phyloP scores from a whole-genome alignment of 2,113 vertebrate species.

The Megaceryle maxima region DNA sequence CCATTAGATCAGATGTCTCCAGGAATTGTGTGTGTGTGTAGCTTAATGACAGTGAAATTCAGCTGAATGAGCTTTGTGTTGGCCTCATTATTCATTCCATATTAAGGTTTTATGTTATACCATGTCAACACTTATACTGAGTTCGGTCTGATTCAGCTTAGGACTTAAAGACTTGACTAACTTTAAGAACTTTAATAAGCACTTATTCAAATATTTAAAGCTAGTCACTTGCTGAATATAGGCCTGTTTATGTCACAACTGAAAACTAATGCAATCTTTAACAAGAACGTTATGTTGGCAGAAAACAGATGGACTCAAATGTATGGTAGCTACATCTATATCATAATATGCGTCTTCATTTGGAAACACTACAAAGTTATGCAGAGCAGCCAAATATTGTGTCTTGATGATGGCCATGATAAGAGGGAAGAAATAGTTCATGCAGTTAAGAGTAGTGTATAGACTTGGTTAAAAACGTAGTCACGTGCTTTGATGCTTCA shows the following conservation, averaged over 20 bases:
- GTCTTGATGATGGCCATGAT: background rate
- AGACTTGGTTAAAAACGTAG: background rate
- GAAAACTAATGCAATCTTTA: background rate
- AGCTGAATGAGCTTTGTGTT: slow-evolving; percentile 1
- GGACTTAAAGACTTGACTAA: background rate
- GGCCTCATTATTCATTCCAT: background rate
- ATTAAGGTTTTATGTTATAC: background rate
- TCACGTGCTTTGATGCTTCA: background rate
- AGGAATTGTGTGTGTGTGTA: background rate
- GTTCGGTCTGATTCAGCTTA: background rate
- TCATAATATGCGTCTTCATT: slow-evolving; percentile 10
- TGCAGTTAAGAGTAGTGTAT: background rate
- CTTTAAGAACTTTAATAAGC: background rate
- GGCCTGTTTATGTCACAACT: background rate
- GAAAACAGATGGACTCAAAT: background rate
- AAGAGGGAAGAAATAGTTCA: background rate
- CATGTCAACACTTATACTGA: background rate
- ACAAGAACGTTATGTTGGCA: background rate
- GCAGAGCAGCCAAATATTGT: background rate
- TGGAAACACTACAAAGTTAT: background rate
- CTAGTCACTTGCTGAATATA: background rate
- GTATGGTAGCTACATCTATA: background rate
- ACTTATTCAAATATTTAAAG: background rate
- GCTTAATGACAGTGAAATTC: background rate
- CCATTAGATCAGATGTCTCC: background rate